These are phyloP conservation scores for Pteronura brasiliensis DNA, from an alignment of 2,113 vertebrate species.

Conservation along the genomic window DNA sequence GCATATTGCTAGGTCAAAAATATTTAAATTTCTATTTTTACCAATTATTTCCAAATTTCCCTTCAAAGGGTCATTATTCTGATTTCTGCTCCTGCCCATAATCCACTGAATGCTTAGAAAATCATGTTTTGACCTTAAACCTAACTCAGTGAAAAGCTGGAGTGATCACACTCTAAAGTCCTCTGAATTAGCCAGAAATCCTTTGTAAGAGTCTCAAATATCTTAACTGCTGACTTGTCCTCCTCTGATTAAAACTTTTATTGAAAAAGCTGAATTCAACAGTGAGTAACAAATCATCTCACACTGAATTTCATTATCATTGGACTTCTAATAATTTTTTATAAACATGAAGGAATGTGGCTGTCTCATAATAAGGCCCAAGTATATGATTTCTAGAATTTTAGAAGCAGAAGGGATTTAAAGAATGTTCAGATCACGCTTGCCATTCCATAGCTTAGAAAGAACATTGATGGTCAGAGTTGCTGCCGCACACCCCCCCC, in stretches of 20 bases:
- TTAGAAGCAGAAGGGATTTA: not conserved
- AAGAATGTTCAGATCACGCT: not conserved
- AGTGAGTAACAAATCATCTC: not conserved
- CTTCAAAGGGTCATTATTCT: not conserved
- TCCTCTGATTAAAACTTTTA: not conserved
- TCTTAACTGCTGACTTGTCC: not conserved
- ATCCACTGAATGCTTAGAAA: not conserved
- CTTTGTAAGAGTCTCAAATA: not conserved
- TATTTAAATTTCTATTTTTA: constrained; percentile 38
- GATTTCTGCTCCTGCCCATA: not conserved
- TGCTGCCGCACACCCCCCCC: not conserved
- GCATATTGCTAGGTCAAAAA: not conserved
- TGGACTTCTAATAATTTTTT: constrained; percentile 32
- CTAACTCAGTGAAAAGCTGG: not conserved
- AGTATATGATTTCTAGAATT: not conserved
- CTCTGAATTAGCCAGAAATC: not conserved
- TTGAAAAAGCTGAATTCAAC: not conserved
- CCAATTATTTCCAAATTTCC: not conserved
- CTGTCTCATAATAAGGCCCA: not conserved
- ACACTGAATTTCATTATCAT: not conserved
- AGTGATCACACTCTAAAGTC: not conserved
- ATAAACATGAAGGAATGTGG: not conserved
- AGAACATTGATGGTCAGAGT: not conserved
- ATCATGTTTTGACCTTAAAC: not conserved
- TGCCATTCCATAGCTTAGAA: not conserved